Conservation (phyloP, 2,888 invertebrate genomes). For the Pachymerium ferrugineum region DNA sequence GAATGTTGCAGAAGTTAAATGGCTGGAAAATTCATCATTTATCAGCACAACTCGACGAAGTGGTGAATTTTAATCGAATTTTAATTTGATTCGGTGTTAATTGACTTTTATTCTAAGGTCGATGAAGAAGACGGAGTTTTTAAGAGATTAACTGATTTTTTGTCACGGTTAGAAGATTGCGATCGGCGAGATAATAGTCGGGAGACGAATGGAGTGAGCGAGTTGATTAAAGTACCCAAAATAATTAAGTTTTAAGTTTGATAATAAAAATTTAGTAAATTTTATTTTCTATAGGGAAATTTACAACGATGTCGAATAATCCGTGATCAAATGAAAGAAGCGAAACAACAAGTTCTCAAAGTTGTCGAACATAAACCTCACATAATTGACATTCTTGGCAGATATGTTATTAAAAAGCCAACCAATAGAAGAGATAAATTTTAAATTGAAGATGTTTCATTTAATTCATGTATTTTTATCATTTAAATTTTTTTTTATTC, state of each 20-base stretch:
- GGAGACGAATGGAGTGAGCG: constrained; percentile 55
- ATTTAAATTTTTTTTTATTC: background rate
- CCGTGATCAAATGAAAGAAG: constrained; percentile 84
- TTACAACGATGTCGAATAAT: constrained; percentile 90
- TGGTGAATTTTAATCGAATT: background rate
- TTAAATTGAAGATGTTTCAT: background rate
- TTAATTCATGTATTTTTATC: constrained; percentile 38
- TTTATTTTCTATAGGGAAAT: constrained; percentile 65
- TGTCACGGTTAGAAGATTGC: constrained; percentile 48
- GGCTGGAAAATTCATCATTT: constrained; percentile 94
- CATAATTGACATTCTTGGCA: constrained; percentile 80
- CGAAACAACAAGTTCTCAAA: constrained; percentile 77
- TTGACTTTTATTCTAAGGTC: constrained; percentile 48
- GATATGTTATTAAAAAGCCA: constrained; percentile 85
- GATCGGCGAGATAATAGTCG: constrained; percentile 44
- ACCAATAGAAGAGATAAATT: constrained; percentile 75
- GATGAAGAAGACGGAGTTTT: constrained; percentile 55
- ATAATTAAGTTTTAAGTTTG: too few species aligned
- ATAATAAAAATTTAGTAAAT: background rate
- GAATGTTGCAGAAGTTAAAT: constrained; percentile 78
- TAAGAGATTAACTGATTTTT: constrained; percentile 51
- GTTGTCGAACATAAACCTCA: constrained; percentile 86
- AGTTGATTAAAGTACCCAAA: constrained; percentile 62
- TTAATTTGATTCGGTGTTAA: background rate
- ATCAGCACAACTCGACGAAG: constrained; percentile 84